Percentiles rank a stretch among this genome's conserved stretches.
These are phyloP conservation scores for Hermetia illucens DNA, from an alignment of 1,140 invertebrate species.

Conservation along the genomic window DNA sequence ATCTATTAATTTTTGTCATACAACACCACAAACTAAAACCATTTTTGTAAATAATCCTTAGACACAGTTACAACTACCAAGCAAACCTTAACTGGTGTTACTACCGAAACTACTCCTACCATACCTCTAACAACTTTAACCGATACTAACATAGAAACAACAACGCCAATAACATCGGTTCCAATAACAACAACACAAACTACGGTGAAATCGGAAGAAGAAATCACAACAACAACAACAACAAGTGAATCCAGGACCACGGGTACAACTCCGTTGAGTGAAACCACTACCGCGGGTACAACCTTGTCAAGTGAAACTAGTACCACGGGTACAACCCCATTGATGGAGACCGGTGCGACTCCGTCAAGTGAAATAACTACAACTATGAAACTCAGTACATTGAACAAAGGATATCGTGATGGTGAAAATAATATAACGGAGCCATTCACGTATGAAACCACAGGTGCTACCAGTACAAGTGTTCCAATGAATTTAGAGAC, in stretches of 20 bases:
- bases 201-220: conserved; percentile 3
- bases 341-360: too few relatives aligned
- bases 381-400: conserved; percentile 16
- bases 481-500: background rate
- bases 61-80: conserved; percentile 10
- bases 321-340: too few relatives aligned
- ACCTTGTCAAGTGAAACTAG: background rate
- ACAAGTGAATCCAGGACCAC: conserved; percentile 1
- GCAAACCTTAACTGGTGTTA: background rate
- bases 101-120: background rate
- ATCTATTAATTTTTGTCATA: background rate
- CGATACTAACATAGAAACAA: conserved; percentile 1
- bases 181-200: conserved; percentile 2
- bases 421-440: conserved; percentile 29
- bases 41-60: conserved; percentile 4
- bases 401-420: conserved; percentile 21
- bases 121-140: conserved; percentile 4
- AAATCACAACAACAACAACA: conserved; percentile 8
- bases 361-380: conserved; percentile 1
- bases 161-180: background rate
- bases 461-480: background rate
- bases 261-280: too few relatives aligned
- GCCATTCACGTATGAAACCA: conserved; percentile 4
- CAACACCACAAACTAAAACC: background rate
- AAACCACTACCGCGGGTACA: background rate